Evolutionary conservation across 92 coral and sea anemone species (phyloP).

Genomic region (Palythoa heliodiscus): DNA sequence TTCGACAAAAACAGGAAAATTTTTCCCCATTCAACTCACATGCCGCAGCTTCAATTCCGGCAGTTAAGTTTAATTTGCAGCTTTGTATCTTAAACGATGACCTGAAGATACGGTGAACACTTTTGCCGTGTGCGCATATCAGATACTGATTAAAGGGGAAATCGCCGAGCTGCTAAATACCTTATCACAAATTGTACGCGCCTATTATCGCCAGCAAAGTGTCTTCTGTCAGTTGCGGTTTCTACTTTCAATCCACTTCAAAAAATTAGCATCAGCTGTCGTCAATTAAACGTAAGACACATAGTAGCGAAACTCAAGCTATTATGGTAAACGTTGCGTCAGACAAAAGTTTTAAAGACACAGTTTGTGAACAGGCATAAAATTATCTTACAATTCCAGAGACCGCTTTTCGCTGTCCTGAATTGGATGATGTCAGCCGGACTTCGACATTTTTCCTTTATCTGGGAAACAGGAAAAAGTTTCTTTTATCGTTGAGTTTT

Average conservation of each 20-base stretch:
- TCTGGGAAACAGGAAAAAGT: not conserved
- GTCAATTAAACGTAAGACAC: not conserved
- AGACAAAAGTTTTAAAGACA: not conserved
- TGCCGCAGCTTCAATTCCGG: slow-evolving; percentile 16
- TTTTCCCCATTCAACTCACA: not conserved
- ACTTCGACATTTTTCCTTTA: not conserved
- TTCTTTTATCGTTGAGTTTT: not conserved
- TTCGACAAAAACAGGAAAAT: not conserved
- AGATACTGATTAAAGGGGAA: slow-evolving; percentile 33
- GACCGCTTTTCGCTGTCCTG: not conserved
- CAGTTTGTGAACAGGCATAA: not conserved
- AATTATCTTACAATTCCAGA: not conserved
- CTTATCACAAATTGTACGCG: slow-evolving; percentile 22
- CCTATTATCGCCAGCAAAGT: slow-evolving; percentile 33
- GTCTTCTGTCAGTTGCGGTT: slow-evolving; percentile 46
- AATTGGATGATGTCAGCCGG: not conserved
- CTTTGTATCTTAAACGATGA: slow-evolving; percentile 16
- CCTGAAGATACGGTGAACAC: slow-evolving; percentile 29
- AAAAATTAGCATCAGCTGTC: slow-evolving; percentile 44
- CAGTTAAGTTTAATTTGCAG: slow-evolving; percentile 38
- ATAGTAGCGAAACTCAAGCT: not conserved
- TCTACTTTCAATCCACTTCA: slow-evolving; percentile 39
- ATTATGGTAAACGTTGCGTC: not conserved
- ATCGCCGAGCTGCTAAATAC: slow-evolving; percentile 20
- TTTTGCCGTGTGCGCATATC: slow-evolving; percentile 16